Percentiles rank a stretch among this genome's conserved stretches.
Conservation (phyloP, 2,888 invertebrate species). For the Anthophora plumipes region DNA sequence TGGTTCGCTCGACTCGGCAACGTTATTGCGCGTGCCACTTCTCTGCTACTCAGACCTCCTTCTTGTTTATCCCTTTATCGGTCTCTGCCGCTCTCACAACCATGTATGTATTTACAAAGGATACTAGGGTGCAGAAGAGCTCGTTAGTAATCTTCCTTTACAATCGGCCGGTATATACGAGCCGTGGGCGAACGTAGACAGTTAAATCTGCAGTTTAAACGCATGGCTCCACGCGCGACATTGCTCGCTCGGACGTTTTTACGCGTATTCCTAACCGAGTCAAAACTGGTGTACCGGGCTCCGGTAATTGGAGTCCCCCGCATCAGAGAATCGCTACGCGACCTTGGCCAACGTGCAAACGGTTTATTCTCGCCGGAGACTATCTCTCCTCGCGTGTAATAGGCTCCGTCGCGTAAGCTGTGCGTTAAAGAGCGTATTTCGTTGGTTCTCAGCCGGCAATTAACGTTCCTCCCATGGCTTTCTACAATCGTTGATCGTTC, state of each 20-base stretch:
- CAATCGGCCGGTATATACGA: constrained; percentile 60
- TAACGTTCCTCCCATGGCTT: constrained; percentile 29
- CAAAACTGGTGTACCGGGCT: constrained; percentile 53
- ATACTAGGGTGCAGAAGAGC: constrained; percentile 65
- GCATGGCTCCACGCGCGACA: constrained; percentile 47
- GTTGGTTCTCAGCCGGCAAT: constrained; percentile 13
- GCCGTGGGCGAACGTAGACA: constrained; percentile 70
- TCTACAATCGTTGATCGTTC: neutral
- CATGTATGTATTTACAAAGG: constrained; percentile 31
- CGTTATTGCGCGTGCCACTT: constrained; percentile 23
- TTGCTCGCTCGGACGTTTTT: constrained; percentile 33
- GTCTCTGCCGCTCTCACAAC: constrained; percentile 45
- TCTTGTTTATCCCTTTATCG: constrained; percentile 43
- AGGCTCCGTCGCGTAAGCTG: too few species aligned
- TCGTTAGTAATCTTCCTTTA: constrained; percentile 70
- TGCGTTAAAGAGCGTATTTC: neutral
- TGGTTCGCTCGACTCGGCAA: constrained; percentile 4
- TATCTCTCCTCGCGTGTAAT: neutral
- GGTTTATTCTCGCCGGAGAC: neutral
- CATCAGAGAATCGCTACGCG: constrained; percentile 37
- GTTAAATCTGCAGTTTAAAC: constrained; percentile 69
- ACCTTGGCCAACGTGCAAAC: constrained; percentile 52
- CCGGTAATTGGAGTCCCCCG: constrained; percentile 61
- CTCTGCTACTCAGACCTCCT: constrained; percentile 2
- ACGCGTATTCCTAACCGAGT: constrained; percentile 57